Evolutionary conservation across 2,113 vertebrate genomes (phyloP), one percentile per base, ranked within the genome.

Genomic region (Oenanthe oenanthe): DNA sequence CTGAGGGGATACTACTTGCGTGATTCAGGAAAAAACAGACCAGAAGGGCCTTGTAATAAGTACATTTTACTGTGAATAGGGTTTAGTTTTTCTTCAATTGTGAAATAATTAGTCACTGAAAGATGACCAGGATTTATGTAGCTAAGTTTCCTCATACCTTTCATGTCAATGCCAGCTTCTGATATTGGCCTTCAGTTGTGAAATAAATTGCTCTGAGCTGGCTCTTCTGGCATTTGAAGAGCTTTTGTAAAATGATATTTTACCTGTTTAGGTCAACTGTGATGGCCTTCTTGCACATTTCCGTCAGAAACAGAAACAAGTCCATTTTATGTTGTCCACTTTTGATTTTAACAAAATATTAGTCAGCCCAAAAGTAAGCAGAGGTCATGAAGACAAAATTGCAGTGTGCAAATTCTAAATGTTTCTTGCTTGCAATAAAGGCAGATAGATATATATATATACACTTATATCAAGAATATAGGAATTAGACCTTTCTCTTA

Each of bases 41-140:
- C 86, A 93, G 67, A 90, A 95, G 85, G 85, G 60, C 91, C 81
- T 95, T 95, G 79, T 93, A 97, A 77, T 94, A 97, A 88, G 16
- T 87, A 68, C 14, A 56, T 93, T 96, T 92, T 73, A 97, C 87
- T 88, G 79, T 89, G 81, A 94, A 76, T 21, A 74, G 42, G 68
- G 31, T 94, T 66, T 93, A 21, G 36, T 40, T 85, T 90, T 95
- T n/a, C 31, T 83, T 94, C 56, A 73, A 38, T 71, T 94, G 76
- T 96, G 63, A 89, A 97, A 19, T 60, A 77, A 87, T 36, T 58
- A n/a, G 10, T 67, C 77, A 85, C 38, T 32, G 71, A 94, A 94
- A 26, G 65, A 53, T 88, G 92, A 43, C 51, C 74, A 82, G 56
- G 93, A 82, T 93, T 96, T 92, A 60, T 85, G 66, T 96, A 94